Base-by-base conservation (phyloP, 2,797 vertebrate species). In the Poecilia velifera region DNA sequence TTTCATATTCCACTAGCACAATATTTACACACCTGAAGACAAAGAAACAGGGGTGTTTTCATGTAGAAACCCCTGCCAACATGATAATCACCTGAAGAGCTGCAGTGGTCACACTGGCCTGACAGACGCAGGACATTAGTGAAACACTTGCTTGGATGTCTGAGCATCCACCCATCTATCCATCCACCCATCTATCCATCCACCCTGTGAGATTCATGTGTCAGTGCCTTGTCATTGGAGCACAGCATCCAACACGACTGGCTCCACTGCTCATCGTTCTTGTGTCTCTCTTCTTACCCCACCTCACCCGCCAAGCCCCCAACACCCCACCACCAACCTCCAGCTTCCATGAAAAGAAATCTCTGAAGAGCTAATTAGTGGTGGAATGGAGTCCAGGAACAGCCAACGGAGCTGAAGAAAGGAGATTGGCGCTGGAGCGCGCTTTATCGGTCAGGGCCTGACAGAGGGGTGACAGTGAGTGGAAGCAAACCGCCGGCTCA, bases 361-460 rank as follows among this genome's bases (percentile, higher is more conserved):
- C 98, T 99, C 98, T 96, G 96, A 98, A 99, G 98, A 99, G 97
- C 98, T 99, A 98, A 99, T 99, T 99, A 99, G 98, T 94, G 96
- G 95, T 95, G 96, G 96, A 98, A 96, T 95, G 90, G 95, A 97
- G 97, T 97, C 97, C 97, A 97, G 97, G 93, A 97, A 97, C 97
- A 94, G 97, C 97, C 97, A 85, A 93, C 89, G 95, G 97, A 98
- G 97, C 96, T 94, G 96, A 97, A 97, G 96, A 96, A 96, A 96
- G 97, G 96, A 97, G 96, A 94, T 95, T 92, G 91, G 91, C 83
- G 85, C 84, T 49, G 87, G 87, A 76, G 83, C 86, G 77, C 51
- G 96, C 96, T 96, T 97, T 96, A 96, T 96, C 96, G 96, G 97
- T 97, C 97, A 97, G 95, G 94, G 95, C 88, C 96, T 96, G 97